These are phyloP conservation scores for Syngnathus typhle DNA, from an alignment of 2,113 vertebrate genomes.

Conservation along the genomic window DNA sequence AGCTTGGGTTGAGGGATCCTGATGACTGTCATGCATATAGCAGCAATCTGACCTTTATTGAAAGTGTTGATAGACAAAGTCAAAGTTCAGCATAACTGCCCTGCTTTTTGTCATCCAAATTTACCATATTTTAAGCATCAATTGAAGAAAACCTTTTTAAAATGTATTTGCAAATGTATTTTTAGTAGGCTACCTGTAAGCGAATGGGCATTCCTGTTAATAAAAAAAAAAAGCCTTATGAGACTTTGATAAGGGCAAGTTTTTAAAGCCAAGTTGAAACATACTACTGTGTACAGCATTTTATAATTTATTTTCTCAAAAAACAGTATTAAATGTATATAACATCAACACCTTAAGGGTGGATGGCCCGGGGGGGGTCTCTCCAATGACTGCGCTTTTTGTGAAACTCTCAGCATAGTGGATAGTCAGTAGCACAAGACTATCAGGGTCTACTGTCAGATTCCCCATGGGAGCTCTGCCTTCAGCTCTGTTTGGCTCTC, in stretches of 20 bases:
- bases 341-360: neutral
- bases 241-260: neutral
- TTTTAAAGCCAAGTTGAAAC: neutral
- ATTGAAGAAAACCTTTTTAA: too few species aligned
- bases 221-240: neutral
- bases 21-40: slow-evolving; percentile 49
- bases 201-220: neutral
- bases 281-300: neutral
- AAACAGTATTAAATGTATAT: neutral
- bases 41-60: slow-evolving; percentile 59
- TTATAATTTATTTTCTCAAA: neutral
- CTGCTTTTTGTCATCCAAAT: neutral
- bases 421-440: slow-evolving; percentile 36
- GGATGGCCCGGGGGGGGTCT: slow-evolving; percentile 9
- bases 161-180: neutral
- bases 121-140: neutral
- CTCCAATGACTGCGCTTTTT: slow-evolving; percentile 56
- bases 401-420: slow-evolving; percentile 39
- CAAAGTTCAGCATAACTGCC: neutral
- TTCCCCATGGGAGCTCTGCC: slow-evolving; percentile 69
- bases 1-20: slow-evolving; percentile 41
- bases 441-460: slow-evolving; percentile 62
- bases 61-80: slow-evolving; percentile 22
- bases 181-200: neutral
- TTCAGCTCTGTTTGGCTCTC: slow-evolving; percentile 64